Percentiles rank a stretch among this genome's conserved stretches.
phyloP scores from a whole-genome alignment of 2,888 invertebrate species.

The Ctenicera cuprea region DNA sequence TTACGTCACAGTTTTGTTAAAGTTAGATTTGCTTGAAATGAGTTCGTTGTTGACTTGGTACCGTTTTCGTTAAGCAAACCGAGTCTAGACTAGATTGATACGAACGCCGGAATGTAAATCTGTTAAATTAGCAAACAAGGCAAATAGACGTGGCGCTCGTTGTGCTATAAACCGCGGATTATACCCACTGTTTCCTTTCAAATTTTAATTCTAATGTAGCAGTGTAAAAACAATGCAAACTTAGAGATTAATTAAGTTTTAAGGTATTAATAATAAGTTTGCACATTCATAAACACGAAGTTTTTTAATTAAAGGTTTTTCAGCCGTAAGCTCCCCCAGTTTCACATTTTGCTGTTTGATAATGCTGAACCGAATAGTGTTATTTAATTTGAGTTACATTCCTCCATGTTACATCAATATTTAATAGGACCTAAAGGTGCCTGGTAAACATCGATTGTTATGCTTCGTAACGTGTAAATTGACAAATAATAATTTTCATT shows the following conservation, averaged over 20 bases:
- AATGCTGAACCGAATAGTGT: too few species aligned
- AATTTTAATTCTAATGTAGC: slow-evolving; percentile 31
- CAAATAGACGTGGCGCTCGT: slow-evolving; percentile 59
- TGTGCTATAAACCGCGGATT: slow-evolving; percentile 39
- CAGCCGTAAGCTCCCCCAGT: background rate
- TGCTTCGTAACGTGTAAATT: too few species aligned
- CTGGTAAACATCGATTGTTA: too few species aligned
- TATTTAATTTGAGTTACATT: too few species aligned
- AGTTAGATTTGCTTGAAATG: slow-evolving; percentile 52
- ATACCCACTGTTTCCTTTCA: slow-evolving; percentile 36
- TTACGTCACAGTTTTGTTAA: slow-evolving; percentile 47
- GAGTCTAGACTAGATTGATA: slow-evolving; percentile 59
- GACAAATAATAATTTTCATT: too few species aligned
- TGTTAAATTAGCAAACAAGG: slow-evolving; percentile 62
- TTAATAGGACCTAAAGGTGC: too few species aligned
- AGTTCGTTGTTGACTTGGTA: slow-evolving; percentile 52
- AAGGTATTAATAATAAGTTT: slow-evolving; percentile 9
- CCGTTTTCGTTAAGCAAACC: slow-evolving; percentile 52
- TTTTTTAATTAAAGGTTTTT: background rate
- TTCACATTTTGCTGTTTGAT: background rate
- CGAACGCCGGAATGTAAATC: slow-evolving; percentile 60
- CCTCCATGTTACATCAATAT: too few species aligned
- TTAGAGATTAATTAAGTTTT: slow-evolving; percentile 29
- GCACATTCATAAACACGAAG: slow-evolving; percentile 1
- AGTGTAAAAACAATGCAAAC: slow-evolving; percentile 5